phyloP scores from a whole-genome alignment of 2,888 invertebrate genomes.

The Ganaspis brasiliensis region DNA sequence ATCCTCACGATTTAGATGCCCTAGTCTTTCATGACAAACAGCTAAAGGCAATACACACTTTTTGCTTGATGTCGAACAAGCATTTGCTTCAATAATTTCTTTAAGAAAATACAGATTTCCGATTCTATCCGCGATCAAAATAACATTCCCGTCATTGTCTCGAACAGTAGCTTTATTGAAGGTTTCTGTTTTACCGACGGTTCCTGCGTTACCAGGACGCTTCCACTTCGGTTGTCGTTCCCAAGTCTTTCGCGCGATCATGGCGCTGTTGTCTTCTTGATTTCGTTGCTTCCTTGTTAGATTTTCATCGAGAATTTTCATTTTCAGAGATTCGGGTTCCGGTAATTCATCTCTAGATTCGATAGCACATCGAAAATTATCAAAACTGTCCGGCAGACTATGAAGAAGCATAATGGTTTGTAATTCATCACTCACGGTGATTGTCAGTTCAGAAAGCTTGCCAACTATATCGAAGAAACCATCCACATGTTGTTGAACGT shows the following conservation, averaged over 20 bases:
- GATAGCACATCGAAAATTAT: constrained; percentile 51
- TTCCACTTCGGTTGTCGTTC: background rate
- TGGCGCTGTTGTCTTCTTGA: constrained; percentile 7
- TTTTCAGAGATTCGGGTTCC: constrained; percentile 48
- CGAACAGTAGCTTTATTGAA: background rate
- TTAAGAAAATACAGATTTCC: no score
- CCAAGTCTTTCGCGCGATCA: background rate
- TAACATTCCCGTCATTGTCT: background rate
- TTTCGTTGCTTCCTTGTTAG: constrained; percentile 3
- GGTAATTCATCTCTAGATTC: constrained; percentile 51
- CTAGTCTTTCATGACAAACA: no score
- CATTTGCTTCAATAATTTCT: no score
- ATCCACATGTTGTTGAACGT: constrained; percentile 45
- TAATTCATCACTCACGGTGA: constrained; percentile 44
- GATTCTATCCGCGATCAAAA: background rate
- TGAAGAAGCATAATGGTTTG: constrained; percentile 40
- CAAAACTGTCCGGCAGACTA: constrained; percentile 50
- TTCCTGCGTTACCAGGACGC: background rate
- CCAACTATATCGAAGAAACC: constrained; percentile 49
- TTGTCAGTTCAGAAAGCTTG: constrained; percentile 43
- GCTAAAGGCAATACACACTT: no score
- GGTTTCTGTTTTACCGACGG: background rate
- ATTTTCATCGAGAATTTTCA: constrained; percentile 51
- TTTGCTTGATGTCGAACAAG: no score
- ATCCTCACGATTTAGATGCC: no score